Base-by-base conservation (phyloP, 2,113 vertebrate genomes). In the Cryptomyrus ogoouensis region DNA sequence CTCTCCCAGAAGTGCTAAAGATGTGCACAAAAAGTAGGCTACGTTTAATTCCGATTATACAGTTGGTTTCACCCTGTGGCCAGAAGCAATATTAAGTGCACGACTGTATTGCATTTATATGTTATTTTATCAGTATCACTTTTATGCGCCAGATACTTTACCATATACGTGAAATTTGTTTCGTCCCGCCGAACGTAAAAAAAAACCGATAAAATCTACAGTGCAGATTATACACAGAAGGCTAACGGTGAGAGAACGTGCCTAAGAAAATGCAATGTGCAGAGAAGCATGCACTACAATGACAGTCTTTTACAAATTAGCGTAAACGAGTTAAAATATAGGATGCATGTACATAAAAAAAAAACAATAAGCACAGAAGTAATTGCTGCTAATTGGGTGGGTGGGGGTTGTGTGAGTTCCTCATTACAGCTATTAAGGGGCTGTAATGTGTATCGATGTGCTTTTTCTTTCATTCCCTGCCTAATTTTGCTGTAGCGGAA, bases 111-210 rank as follows among this genome's bases (percentile, higher is more conserved):
- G 31, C 35, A 42, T 84, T 47, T 84, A 70, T 31, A 44, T 84
- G 39, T 84, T 84, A 77, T 77, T 77, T 77, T 77, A 77, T 42
- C 74, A 39, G 74, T 5, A 77, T 77, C 74, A 77, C 35, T 77
- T 77, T 77, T 77, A 77, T 77, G 35, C 35, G 74, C 5, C 74
- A 77, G 17, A 17, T 77, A 77, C 31, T 31, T 77, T 17, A 39
- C 74, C 74, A 77, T 35, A 42, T 77, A 77, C 74, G 74, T 77
- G 74, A 19, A 77, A 77, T 77, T 77, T 77, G 74, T 77, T 77
- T 77, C 15, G 35, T 77, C 74, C 74, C 74, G 35, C 74, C 35
- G 74, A 42, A 77, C 35, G 5, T 39, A 77, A 77, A 42, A 74
- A 74, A 77, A 77, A 77, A 13, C 1, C 15, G 21, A 77, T 39